Conservation (phyloP, 2,797 vertebrate species). For the Sylvia borin region DNA sequence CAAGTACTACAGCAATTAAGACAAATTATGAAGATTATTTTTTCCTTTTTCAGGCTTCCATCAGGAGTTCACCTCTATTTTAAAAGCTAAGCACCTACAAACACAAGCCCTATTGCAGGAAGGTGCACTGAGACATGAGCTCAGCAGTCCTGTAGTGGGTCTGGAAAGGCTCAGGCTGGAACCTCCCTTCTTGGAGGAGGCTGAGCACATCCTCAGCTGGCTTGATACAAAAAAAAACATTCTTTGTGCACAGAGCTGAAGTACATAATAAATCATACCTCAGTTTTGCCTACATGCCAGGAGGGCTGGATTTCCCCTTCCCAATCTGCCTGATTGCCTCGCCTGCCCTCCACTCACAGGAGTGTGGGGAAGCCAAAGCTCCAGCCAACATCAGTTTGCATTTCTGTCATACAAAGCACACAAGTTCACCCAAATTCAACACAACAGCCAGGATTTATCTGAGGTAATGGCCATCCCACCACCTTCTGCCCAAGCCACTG, state of each 20-base stretch:
- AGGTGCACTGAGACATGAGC: accelerated
- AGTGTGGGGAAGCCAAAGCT: neutral
- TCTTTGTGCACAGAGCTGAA: neutral
- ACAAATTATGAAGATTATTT: neutral
- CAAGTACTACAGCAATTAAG: neutral
- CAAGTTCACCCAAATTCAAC: accelerated
- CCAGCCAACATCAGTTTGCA: neutral
- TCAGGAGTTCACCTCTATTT: neutral
- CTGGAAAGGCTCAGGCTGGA: neutral
- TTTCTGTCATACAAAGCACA: neutral
- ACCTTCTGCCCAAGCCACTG: accelerated
- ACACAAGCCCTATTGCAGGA: neutral
- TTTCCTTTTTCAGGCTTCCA: neutral
- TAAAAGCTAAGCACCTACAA: neutral
- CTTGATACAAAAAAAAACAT: neutral
- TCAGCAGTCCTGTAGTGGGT: neutral
- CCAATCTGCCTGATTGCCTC: neutral
- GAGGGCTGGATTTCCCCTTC: neutral
- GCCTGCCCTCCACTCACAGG: neutral
- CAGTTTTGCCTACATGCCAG: neutral
- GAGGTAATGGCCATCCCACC: accelerated
- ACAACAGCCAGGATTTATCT: neutral
- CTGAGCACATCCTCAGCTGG: neutral
- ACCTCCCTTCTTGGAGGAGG: neutral
- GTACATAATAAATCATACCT: neutral